Base-by-base conservation (phyloP, 2,888 invertebrate species). In the Machimus atricapillus region DNA sequence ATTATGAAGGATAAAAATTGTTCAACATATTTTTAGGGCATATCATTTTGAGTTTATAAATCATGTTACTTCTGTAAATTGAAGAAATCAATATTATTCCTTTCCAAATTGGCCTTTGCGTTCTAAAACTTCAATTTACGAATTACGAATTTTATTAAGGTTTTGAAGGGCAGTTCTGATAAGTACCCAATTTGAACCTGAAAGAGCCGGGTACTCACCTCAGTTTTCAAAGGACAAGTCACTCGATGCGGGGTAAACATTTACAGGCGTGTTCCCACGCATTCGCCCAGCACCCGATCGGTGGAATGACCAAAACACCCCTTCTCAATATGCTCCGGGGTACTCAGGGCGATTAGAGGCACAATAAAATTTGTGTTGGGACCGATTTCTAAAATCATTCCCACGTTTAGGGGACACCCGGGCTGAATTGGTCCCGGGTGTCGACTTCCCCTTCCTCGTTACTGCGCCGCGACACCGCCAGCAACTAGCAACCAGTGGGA, bases 361-460 rank as follows among this genome's bases (percentile, higher is more conserved):
- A 56, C 46, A 85, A 85, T 87, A 46, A 46, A 78, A 27, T 77
- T 86, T 74, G 88, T 87, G 88, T 81, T 86, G 85, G 74, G 85
- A 88, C 88, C 79, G 58, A 86, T 56, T 87, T 86, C 56, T 37
- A 31, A 77, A 86, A 82, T 34, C 83, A 82, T 88, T 88, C 88
- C 88, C 88, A 88, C 88, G 88, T 87, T 87, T 76, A 66, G 87
- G 66, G 73, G 78, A 81, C 81, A 19, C 66, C 12, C 19, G 66
- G 66, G 8, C 27, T 73, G 85, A 85, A 46, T 85, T 46, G 85
- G 40, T 74, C 74, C 85, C 34, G 85, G 74, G 74, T 73, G 73
- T 66, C 74, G 73, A 74, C 81, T 81, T 82, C 81, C 87, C 87
- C 87, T 82, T 87, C 81, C 82, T 81, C n/a, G 66, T 66, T 82